Evolutionary conservation across 2,888 invertebrate genomes (phyloP).

Genomic region (Amphipyra berbera): DNA sequence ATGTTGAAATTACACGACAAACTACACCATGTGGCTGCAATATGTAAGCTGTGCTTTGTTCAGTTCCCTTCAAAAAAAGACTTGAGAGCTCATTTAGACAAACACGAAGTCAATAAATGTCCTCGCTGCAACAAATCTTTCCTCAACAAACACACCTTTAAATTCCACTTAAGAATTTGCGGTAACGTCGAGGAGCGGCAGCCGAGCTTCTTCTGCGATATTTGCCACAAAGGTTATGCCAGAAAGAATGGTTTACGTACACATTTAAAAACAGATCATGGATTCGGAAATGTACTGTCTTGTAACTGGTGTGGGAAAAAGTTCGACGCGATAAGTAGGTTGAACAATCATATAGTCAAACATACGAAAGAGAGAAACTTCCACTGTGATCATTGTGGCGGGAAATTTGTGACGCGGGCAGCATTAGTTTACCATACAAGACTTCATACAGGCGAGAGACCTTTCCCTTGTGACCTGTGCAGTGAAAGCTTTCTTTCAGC

Average conservation of each 20-base stretch:
- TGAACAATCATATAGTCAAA: slow-evolving; percentile 79
- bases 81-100: slow-evolving; percentile 73
- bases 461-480: slow-evolving; percentile 80
- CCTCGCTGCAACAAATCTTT: slow-evolving; percentile 73
- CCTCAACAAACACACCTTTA: slow-evolving; percentile 70
- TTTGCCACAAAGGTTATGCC: slow-evolving; percentile 77
- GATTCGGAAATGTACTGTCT: slow-evolving; percentile 72
- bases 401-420: slow-evolving; percentile 78
- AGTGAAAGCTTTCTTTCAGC: slow-evolving; percentile 79
- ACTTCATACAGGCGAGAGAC: slow-evolving; percentile 82
- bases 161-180: slow-evolving; percentile 73
- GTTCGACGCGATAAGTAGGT: slow-evolving; percentile 77
- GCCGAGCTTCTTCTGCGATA: slow-evolving; percentile 76
- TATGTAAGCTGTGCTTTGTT: slow-evolving; percentile 75
- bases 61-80: slow-evolving; percentile 75
- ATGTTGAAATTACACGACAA: slow-evolving; percentile 73
- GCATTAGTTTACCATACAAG: slow-evolving; percentile 79
- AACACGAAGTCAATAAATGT: slow-evolving; percentile 75
- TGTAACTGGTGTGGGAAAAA: slow-evolving; percentile 82
- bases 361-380: slow-evolving; percentile 82
- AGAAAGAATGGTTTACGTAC: slow-evolving; percentile 74
- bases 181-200: slow-evolving; percentile 62
- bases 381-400: slow-evolving; percentile 76
- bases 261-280: slow-evolving; percentile 78
- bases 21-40: slow-evolving; percentile 69